A percentile compares a stretch with the other conserved stretches of the same genome.
Evolutionary conservation across 2,113 vertebrate species (phyloP).

Genomic region (Cyanoramphus novaezelandiae): DNA sequence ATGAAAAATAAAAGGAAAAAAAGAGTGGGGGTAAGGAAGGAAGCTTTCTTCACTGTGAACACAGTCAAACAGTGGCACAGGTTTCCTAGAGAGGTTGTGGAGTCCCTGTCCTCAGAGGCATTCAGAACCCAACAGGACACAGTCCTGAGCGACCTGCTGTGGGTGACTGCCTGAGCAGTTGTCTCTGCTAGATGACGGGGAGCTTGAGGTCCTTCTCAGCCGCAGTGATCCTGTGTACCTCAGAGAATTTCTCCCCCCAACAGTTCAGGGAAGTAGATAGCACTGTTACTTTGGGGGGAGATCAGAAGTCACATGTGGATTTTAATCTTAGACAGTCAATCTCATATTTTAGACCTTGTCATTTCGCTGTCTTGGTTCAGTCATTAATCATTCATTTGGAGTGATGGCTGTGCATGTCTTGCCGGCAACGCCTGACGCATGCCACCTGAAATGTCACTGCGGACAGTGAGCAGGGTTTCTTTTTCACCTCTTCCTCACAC

Average conservation of each 20-base stretch:
- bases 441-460: background rate
- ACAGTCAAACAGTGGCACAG: background rate
- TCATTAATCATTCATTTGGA: background rate
- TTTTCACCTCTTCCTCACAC: background rate
- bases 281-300: background rate
- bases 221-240: fast-evolving
- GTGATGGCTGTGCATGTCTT: fast-evolving
- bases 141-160: background rate
- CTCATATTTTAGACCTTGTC: background rate
- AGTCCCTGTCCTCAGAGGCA: background rate
- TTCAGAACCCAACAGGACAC: background rate
- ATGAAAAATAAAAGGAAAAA: background rate
- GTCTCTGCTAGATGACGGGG: fast-evolving
- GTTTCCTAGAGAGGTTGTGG: background rate
- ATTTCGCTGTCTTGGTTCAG: background rate
- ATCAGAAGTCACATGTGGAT: background rate
- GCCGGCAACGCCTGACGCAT: background rate
- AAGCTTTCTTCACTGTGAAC: background rate
- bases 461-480: background rate
- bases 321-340: background rate
- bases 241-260: fast-evolving
- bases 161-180: background rate
- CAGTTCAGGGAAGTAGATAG: background rate
- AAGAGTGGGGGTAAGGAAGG: fast-evolving
- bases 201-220: background rate